Percentiles rank a stretch among this genome's conserved stretches.
phyloP scores from a whole-genome alignment of 2,113 vertebrate species.

The Callopanchax toddi region DNA sequence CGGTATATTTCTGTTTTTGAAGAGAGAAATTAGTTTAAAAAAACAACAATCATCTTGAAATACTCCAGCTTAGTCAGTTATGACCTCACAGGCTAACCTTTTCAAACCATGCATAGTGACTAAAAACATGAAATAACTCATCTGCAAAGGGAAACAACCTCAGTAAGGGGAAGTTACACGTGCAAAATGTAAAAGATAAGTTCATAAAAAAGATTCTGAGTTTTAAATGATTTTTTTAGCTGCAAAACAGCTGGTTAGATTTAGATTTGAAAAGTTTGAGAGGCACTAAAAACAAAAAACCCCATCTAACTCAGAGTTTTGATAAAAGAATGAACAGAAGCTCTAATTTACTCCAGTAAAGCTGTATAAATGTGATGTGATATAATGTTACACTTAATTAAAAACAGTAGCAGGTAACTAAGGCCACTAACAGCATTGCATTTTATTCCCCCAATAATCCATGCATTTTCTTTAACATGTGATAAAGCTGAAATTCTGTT shows the following conservation, averaged over 20 bases:
- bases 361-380: background rate
- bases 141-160: background rate
- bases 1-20: conserved; percentile 91
- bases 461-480: background rate
- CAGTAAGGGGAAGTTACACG: conserved; percentile 19
- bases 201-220: background rate
- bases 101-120: background rate
- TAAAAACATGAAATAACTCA: background rate
- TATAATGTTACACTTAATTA: background rate
- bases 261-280: background rate
- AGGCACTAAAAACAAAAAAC: no score
- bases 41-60: background rate
- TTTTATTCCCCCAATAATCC: background rate
- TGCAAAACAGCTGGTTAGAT: no score
- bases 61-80: background rate
- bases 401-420: background rate
- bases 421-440: background rate
- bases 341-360: background rate
- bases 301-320: no score
- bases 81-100: background rate
- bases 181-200: background rate
- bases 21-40: background rate
- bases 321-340: no score
- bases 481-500: background rate
- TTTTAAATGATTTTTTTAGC: no score